Evolutionary conservation across 2,888 invertebrate genomes (phyloP).

Genomic region (Monoplex corrugatus): DNA sequence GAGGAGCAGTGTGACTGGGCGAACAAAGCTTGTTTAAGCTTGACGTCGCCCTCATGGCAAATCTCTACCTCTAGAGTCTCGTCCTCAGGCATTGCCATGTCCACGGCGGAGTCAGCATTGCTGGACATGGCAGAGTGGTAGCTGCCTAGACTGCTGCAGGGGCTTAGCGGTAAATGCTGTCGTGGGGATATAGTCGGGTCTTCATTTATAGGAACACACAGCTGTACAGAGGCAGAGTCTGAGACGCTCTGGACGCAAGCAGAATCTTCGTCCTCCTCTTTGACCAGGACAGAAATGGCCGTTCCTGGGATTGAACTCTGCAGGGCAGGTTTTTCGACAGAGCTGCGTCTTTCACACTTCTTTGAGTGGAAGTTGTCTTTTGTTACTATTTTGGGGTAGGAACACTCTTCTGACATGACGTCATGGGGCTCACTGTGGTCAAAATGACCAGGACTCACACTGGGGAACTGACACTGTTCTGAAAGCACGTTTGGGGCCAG

Average conservation of each 20-base stretch:
- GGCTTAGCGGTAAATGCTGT: conserved; percentile 57
- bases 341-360: conserved; percentile 31
- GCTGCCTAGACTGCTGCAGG: conserved; percentile 68
- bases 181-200: not conserved
- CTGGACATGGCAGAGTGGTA: conserved; percentile 69
- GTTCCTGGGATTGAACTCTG: not conserved
- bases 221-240: conserved; percentile 44
- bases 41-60: not conserved
- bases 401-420: not conserved
- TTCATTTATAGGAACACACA: conserved; percentile 37
- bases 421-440: not conserved
- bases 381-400: not conserved
- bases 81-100: conserved; percentile 71
- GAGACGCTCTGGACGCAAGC: conserved; percentile 44
- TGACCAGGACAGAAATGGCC: conserved; percentile 40
- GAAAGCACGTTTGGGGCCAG: not conserved
- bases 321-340: not conserved
- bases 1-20: conserved; percentile 26
- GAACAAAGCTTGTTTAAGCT: conserved; percentile 24
- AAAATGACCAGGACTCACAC: too few relatives aligned
- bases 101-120: conserved; percentile 75
- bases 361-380: not conserved
- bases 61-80: conserved; percentile 56
- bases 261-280: conserved; percentile 50
- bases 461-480: not conserved